Evolutionary conservation across 2,113 vertebrate genomes (phyloP), one percentile per base, ranked within the genome.

Genomic region (Pungitius pungitius): DNA sequence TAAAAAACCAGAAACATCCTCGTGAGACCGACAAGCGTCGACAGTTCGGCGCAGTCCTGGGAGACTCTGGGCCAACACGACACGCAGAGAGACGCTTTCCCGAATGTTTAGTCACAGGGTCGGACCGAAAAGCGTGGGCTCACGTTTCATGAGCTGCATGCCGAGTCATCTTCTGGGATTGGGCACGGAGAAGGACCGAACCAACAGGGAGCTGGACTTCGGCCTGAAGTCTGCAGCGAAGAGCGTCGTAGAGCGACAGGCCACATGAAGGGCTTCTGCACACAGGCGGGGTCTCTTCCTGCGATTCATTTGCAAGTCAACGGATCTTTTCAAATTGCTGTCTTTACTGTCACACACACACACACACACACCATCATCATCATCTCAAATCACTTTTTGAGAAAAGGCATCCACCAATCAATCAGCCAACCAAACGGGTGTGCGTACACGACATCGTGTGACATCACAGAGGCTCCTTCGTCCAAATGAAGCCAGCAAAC

Each of bases 1-100:
- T 90, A 64, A 83, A 75, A 89, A 90, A 89, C 87, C 87, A 91
- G 84, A 89, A 85, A 85, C 89, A 91, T 89, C 87, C 87, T 89
- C 80, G 49, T 57, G 77, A 89, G 88, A 88, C 84, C 88, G 83
- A 89, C 79, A 82, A 43, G 78, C 78, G 73, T 88, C 69, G 78
- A 90, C 83, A 87, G 84, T 83, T 88, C n/a, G 81, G 87, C 81
- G 81, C 85, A 90, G 87, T 78, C 70, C 54, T 24, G 49, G 1
- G 52, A 76, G 78, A 64, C 73, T 83, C 61, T 66, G 75, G 12
- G 47, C 79, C 84, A 86, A 86, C 81, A 84, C 63, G 84, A 77
- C 84, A 78, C 8, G 7, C 73, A 73, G 82, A 56, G 67, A 56
- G 79, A 76, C 27, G n/a, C 69, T 82, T 85, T 75, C 69, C 51